Base-by-base conservation (phyloP, 2,888 invertebrate genomes). In the Meta bourneti region DNA sequence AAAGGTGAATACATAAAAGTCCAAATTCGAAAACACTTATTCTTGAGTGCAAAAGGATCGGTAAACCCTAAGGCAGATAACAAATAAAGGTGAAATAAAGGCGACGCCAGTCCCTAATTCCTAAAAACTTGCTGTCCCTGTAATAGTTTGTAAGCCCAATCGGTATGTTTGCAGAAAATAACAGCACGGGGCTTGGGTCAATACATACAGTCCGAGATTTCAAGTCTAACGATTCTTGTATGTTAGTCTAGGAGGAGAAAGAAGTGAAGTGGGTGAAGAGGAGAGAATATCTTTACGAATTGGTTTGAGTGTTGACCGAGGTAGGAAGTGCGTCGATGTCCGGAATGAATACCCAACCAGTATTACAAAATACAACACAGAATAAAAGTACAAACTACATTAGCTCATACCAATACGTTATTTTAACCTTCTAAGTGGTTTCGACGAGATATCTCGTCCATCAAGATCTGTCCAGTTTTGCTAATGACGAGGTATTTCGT, bases 171-270 rank as follows among this genome's bases (percentile, higher is more conserved):
- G 72, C 75, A 75, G 69, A 70, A 78, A 82, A 71, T 71, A 51
- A 61, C 87, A 19, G 70, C 80, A 81, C 74, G 75, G 81, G 81
- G 75, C 74, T 81, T 48, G 74, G 48, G 49, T 81, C 81, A 77
- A 85, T 85, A 85, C 69, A 69, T 69, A 51, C 16, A 48, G 49
- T 34, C 82, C 69, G 34, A 77, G 51, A 61, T 75, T 77, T 82
- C 75, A 74, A 89, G 83, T 71, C 82, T 89, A 89, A 89, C 89
- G 77, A 78, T 71, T 78, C 69, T 71, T 78, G 81, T 81, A n/a
- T 54, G 54, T 16, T 9, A n/a, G 20, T 69, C 20, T 48, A 48
- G 54, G 9, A 70, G 1, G 16, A 16, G 13, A 9, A 11, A 11
- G 61, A 61, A 61, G 5, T 11, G 11, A 61, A 16, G 61, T 61